phyloP scores from a whole-genome alignment of 2,797 vertebrate species.

The Sarcoramphus papa region DNA sequence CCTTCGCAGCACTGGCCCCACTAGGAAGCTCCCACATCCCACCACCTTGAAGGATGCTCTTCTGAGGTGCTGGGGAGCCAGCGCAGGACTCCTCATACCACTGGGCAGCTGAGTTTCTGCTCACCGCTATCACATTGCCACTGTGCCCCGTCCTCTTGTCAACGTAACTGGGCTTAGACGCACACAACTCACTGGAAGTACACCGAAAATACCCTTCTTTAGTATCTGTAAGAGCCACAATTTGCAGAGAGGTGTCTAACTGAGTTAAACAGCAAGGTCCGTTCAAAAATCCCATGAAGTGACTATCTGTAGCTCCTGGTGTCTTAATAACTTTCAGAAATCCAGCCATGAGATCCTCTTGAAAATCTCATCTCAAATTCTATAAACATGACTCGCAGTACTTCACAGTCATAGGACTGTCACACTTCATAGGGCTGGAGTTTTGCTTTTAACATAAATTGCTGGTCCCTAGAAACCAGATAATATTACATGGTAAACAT shows the following conservation, averaged over 20 bases:
- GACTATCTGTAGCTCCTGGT: background rate
- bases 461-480: background rate
- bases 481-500: background rate
- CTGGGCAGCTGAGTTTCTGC: background rate
- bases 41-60: background rate
- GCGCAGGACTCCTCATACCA: background rate
- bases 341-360: background rate
- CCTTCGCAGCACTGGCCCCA: background rate
- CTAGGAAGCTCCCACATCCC: background rate
- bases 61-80: background rate
- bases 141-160: background rate
- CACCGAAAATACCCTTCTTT: background rate
- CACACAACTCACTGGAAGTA: background rate
- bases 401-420: background rate
- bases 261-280: background rate
- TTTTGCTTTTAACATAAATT: background rate
- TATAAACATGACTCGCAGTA: fast-evolving
- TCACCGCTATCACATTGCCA: background rate
- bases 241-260: background rate
- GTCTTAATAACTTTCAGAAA: background rate
- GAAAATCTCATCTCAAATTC: background rate
- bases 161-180: fast-evolving
- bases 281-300: background rate
- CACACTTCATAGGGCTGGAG: background rate
- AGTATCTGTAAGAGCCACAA: background rate